Evolutionary conservation across 2,797 vertebrate genomes (phyloP), one percentile per base, ranked within the genome.

Genomic region (Dicrostonyx torquatus): DNA sequence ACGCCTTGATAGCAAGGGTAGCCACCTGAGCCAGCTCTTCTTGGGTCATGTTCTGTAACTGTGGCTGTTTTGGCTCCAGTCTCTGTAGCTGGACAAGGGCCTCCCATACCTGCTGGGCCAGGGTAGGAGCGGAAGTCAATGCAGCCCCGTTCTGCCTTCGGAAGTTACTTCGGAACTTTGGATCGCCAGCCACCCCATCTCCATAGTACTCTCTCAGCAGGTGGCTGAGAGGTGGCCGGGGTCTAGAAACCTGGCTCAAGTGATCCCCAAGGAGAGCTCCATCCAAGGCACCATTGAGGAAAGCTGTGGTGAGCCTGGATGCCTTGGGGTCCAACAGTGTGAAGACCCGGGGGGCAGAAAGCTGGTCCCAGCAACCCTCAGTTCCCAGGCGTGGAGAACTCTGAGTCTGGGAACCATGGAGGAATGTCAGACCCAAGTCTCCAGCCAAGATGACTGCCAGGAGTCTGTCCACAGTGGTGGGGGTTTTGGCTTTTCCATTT

Each of bases 281-380:
- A 4, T 99, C 99, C 98, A 99, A 98, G 9, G 98, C 99, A 6
- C 99, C 99, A 6, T 99, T 98, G 91, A 99, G 98, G 12, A 99
- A 77, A 24, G 99, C 98, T 0, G 98, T 97, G 0, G 99, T 99
- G 84, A 99, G 89, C 1, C 94, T 85, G 5, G 98, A 98, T 37
- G 98, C 97, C n/a, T 98, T 91, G 13, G 97, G 31, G 1, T 97
- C 93, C 72, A 97, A 76, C 12, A 99, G 96, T 15, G 98, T 99
- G 98, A 99, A 99, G 62, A 97, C 95, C 50, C 82, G 98, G 2
- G 99, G 99, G 0, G 84, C 62, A 0, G 97, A 97, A 20, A 98
- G 89, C 0, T 95, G 98, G 79, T 99, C 99, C 99, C 99, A 99
- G 97, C 99, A 99, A 10, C 99, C 99, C 0, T 98, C 95, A 0